A percentile compares a stretch with the other conserved stretches of the same genome.
Evolutionary conservation across 2,888 invertebrate genomes (phyloP).

Genomic region (Diachrysia chrysitis): DNA sequence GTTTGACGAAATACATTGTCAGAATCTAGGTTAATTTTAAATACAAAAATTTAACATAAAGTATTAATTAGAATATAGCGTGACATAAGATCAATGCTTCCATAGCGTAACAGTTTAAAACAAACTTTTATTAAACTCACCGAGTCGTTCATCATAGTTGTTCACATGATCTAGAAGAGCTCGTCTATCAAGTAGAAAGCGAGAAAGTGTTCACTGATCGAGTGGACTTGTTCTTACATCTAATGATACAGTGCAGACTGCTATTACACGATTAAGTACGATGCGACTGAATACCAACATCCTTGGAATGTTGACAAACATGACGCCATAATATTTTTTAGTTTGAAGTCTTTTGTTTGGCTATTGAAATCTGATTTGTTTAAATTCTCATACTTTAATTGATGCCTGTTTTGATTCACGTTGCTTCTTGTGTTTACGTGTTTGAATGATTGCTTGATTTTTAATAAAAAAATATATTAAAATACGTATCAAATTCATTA

Average conservation of each 20-base stretch:
- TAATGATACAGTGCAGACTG: constrained; percentile 43
- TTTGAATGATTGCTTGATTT: constrained; percentile 9
- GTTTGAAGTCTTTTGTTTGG: constrained; percentile 11
- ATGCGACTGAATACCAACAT: constrained; percentile 33
- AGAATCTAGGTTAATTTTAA: too few relatives aligned
- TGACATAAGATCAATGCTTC: constrained; percentile 14
- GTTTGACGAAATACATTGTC: neutral
- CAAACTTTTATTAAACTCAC: constrained; percentile 9
- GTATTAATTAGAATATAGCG: neutral
- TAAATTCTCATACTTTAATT: constrained; percentile 21
- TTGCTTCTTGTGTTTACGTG: neutral
- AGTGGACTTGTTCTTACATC: constrained; percentile 31
- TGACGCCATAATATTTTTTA: constrained; percentile 29
- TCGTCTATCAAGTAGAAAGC: constrained; percentile 59
- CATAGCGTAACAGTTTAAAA: constrained; percentile 9
- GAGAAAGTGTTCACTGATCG: constrained; percentile 54
- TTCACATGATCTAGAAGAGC: constrained; percentile 49
- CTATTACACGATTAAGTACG: constrained; percentile 38
- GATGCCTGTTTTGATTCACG: constrained; percentile 22
- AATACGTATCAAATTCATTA: neutral
- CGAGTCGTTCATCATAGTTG: constrained; percentile 30
- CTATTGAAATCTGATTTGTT: constrained; percentile 30
- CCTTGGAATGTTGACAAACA: constrained; percentile 36
- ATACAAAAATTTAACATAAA: too few relatives aligned
- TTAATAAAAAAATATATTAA: neutral